Conservation (phyloP, 2,888 invertebrate genomes). For the Anodontia alba region DNA sequence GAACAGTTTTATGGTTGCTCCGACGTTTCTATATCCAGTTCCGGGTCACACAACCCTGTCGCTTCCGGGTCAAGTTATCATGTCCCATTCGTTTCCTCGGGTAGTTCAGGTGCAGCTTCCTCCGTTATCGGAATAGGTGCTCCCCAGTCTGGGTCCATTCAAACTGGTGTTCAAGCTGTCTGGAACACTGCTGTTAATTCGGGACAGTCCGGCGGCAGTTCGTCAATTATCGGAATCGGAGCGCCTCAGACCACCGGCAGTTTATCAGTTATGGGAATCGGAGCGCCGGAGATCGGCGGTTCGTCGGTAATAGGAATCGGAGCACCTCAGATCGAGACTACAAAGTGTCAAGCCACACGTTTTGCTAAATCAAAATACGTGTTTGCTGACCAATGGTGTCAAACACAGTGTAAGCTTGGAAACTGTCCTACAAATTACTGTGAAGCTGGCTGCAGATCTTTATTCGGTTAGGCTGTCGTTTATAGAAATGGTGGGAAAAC, state of each 20-base stretch:
- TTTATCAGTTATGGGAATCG: no score
- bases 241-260: background rate
- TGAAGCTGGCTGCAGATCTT: slow-evolving; percentile 40
- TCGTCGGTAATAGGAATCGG: no score
- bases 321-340: no score
- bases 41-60: background rate
- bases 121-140: slow-evolving; percentile 10
- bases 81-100: background rate
- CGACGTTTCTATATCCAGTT: slow-evolving; percentile 42
- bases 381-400: slow-evolving; percentile 58
- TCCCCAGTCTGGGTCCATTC: background rate
- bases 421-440: slow-evolving; percentile 57
- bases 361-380: slow-evolving; percentile 36
- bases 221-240: background rate
- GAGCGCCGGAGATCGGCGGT: no score
- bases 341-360: slow-evolving; percentile 43
- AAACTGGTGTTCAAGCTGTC: background rate
- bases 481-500: no score
- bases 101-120: background rate
- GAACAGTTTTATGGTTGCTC: slow-evolving; percentile 63
- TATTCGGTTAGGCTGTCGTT: background rate
- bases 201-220: background rate
- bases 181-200: background rate
- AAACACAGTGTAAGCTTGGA: slow-evolving; percentile 55
- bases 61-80: background rate